phyloP scores from a whole-genome alignment of 2,888 invertebrate species.

The Pristionchus fissidentatus region DNA sequence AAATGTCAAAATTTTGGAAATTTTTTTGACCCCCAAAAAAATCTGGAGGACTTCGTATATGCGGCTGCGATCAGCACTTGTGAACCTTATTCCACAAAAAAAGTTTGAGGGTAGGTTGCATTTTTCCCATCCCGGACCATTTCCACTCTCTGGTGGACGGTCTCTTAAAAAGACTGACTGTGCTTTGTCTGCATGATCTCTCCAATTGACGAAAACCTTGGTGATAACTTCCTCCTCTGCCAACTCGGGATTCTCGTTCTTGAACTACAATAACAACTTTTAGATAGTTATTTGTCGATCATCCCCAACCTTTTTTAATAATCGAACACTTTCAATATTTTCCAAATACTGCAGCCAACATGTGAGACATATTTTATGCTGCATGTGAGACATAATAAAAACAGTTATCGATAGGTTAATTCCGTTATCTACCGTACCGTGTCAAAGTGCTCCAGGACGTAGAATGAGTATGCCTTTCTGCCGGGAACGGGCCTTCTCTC shows the following conservation, averaged over 20 bases:
- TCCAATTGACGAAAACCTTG: slow-evolving; percentile 43
- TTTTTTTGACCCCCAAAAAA: no score
- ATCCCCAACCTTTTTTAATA: background rate
- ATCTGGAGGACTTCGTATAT: no score
- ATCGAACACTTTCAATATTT: no score
- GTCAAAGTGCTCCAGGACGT: slow-evolving; percentile 44
- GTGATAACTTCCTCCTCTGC: slow-evolving; percentile 44
- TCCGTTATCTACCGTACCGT: slow-evolving; percentile 18
- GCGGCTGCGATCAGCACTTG: no score
- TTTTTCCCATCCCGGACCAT: no score
- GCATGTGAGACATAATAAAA: background rate
- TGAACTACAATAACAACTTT: background rate
- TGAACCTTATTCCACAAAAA: no score
- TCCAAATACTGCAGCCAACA: background rate
- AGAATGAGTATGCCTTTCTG: slow-evolving; percentile 49
- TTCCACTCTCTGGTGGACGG: no score
- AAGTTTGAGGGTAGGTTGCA: no score
- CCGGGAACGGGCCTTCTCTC: slow-evolving; percentile 48
- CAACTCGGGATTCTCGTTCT: slow-evolving; percentile 16
- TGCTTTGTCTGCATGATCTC: slow-evolving; percentile 45
- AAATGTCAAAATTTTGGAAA: no score
- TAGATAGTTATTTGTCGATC: background rate
- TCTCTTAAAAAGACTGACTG: no score
- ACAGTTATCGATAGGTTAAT: background rate
- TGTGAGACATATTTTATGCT: background rate